Evolutionary conservation across 2,113 vertebrate genomes (phyloP).

Genomic region (Elgaria multicarinata): DNA sequence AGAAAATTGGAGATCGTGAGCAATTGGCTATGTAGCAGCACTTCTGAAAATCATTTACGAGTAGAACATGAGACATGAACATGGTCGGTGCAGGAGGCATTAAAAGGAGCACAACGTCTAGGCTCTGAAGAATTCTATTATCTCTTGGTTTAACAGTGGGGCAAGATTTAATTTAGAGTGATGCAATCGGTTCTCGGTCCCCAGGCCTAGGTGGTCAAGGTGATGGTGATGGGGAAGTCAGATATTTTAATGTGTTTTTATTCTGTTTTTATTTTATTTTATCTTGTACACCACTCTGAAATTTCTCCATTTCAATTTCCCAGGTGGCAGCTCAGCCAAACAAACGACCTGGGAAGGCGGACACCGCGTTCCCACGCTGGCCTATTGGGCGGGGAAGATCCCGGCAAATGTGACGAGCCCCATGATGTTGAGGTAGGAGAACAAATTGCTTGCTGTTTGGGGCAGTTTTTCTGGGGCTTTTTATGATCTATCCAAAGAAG

Average conservation of each 20-base stretch:
- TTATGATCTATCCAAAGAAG: not conserved
- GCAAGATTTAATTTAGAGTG: not conserved
- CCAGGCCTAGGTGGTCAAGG: not conserved
- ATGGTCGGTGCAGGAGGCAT: not conserved
- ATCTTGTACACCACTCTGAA: no score
- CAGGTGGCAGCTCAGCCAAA: slow-evolving; percentile 93
- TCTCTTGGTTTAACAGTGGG: not conserved
- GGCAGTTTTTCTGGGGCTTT: not conserved
- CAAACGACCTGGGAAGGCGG: slow-evolving; percentile 96
- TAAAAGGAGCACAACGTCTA: not conserved
- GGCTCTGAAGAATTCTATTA: not conserved
- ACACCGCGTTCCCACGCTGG: slow-evolving; percentile 90
- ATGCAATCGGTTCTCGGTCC: not conserved
- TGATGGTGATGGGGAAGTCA: not conserved
- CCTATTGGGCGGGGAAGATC: slow-evolving; percentile 87
- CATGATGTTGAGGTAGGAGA: slow-evolving; percentile 86
- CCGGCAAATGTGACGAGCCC: slow-evolving; percentile 80
- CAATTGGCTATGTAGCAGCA: not conserved
- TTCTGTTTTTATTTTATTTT: no score
- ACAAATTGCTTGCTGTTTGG: no score
- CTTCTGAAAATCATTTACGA: not conserved
- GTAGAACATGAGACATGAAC: not conserved
- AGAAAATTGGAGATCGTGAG: not conserved
- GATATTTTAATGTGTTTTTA: no score
- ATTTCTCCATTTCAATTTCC: slow-evolving; percentile 40